Conservation (phyloP, 2,888 invertebrate genomes). For the Philhelius pedissequus region DNA sequence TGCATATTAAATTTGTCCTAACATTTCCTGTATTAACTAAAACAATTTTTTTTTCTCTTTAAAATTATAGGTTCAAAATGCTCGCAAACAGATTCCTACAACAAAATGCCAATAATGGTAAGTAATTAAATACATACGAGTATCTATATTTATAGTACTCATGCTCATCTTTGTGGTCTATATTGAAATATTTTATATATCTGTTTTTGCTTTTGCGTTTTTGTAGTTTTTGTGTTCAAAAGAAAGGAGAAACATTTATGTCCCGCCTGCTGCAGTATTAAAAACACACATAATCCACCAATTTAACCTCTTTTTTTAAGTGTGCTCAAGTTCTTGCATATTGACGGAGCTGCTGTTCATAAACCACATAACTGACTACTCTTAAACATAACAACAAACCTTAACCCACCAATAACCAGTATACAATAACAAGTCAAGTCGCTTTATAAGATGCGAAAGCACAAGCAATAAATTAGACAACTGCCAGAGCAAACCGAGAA, state of each 20-base stretch:
- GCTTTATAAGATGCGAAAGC: slow-evolving; percentile 51
- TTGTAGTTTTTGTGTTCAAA: not conserved
- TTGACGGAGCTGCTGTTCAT: slow-evolving; percentile 14
- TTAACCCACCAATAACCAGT: slow-evolving; percentile 10
- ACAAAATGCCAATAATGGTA: slow-evolving; percentile 74
- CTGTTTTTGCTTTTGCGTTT: not conserved
- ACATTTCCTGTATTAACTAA: slow-evolving; percentile 32
- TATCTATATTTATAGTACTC: no score
- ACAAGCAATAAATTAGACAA: slow-evolving; percentile 62
- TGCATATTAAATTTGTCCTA: not conserved
- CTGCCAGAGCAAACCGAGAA: slow-evolving; percentile 60
- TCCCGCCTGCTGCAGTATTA: slow-evolving; percentile 44
- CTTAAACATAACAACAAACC: not conserved
- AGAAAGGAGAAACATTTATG: slow-evolving; percentile 14
- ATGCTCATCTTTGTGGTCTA: slow-evolving; percentile 12
- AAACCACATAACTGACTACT: slow-evolving; percentile 12
- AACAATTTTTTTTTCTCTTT: slow-evolving; percentile 7
- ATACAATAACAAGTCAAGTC: slow-evolving; percentile 45
- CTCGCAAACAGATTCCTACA: slow-evolving; percentile 76
- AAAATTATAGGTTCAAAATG: slow-evolving; percentile 78
- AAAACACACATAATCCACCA: slow-evolving; percentile 32
- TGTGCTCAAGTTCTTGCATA: slow-evolving; percentile 25
- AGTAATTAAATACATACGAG: slow-evolving; percentile 70
- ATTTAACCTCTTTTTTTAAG: slow-evolving; percentile 28
- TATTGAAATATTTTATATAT: slow-evolving; percentile 11